Evolutionary conservation across 53 echinoderm and acorn worm species (phyloP), one percentile per base, ranked within the genome.

Genomic region (Zoroaster sp.): DNA sequence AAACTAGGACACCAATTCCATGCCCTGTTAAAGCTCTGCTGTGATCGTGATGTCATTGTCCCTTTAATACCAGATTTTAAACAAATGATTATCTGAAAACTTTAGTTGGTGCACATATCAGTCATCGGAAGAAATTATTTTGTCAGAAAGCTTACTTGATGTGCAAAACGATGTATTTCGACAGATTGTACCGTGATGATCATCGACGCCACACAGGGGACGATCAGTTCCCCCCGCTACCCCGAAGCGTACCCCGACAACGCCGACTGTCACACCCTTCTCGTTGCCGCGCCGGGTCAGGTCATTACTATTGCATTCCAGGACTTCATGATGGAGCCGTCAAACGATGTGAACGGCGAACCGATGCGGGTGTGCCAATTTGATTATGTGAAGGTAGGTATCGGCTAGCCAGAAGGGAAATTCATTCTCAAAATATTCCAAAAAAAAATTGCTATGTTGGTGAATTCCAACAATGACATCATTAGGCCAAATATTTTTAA

Each of bases 221-320:
- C 54, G 43, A 72, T 92, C 13, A 23, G 67, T 15, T 83, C 83
- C 21, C 92, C 92, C 3, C 18, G 37, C 9, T 80, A 78, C 49
- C 83, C 89, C 21, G 47, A 53, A 0, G 55, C 73, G 4, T 83
- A 92, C 21, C 92, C 89, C 0, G 67, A 69, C 32, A 51, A 83
- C 75, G 23, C 45, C 18, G 36, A 92, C 75, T 92, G 92, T 51
- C 79, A 69, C 41, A 83, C 76, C 37, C 75, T 92, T 35, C 37
- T 92, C 38, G 71, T 66, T 18, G 83, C 68, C 9, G 51, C 73
- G 17, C 88, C 88, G 14, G 53, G 75, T 9, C 51, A 92, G 63
- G 83, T 92, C 37, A 83, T 92, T 39, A 83, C 88, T 3, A 36
- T 92, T 8, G 73, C 74, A 7, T 92, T 89, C 38, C 75, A 66